Conservation (phyloP, 2,113 vertebrate genomes). For the Alectura lathami region DNA sequence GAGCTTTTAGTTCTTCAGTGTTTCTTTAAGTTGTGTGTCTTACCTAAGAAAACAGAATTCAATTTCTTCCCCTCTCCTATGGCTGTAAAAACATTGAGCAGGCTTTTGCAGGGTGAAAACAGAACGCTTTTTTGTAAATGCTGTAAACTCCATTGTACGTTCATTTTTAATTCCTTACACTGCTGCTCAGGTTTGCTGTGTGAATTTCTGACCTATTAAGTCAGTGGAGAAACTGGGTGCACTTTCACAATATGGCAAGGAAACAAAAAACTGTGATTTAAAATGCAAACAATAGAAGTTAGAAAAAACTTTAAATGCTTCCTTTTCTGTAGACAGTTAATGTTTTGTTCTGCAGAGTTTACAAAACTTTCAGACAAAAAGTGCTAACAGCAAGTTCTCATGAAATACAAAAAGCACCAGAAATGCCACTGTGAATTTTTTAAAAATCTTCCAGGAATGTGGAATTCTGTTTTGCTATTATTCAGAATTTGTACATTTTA, state of each 20-base stretch:
- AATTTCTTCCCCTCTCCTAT: background rate
- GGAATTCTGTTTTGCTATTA: background rate
- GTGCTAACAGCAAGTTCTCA: background rate
- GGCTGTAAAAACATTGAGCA: background rate
- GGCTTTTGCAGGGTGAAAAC: background rate
- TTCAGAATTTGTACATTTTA: conserved; percentile 1
- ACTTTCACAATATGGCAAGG: background rate
- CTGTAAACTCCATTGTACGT: background rate
- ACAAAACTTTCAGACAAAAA: background rate
- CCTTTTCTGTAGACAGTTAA: background rate
- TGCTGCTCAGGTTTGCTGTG: background rate
- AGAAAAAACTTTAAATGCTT: background rate
- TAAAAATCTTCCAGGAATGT: conserved; percentile 10
- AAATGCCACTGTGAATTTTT: background rate
- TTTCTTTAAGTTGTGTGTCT: background rate
- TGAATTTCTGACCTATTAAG: background rate
- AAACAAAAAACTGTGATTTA: background rate
- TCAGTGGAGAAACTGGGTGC: background rate
- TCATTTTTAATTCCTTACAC: background rate
- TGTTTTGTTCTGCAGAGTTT: conserved; percentile 6
- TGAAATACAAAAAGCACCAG: background rate
- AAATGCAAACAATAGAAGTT: background rate
- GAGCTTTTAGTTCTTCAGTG: conserved; percentile 8
- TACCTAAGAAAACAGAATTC: background rate
- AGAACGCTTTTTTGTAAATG: background rate